These are phyloP conservation scores for Coronaproctus castanopsis DNA, from an alignment of 2,888 invertebrate species.

Conservation along the genomic window DNA sequence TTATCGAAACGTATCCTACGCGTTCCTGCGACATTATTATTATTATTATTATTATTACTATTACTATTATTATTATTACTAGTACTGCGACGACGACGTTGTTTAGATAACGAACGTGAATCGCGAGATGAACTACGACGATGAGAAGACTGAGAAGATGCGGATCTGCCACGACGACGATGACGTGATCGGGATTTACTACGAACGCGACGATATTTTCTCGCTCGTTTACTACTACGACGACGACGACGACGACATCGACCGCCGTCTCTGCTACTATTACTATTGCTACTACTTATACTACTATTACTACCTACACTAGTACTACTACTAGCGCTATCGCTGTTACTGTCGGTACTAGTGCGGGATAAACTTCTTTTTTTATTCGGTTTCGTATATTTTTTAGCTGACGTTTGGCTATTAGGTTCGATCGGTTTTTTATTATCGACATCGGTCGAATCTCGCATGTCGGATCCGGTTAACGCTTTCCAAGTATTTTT, in stretches of 20 bases:
- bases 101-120: constrained; percentile 2
- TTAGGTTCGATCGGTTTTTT: background rate
- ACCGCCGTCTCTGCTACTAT: background rate
- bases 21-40: constrained; percentile 10
- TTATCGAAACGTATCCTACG: constrained; percentile 15
- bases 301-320: background rate
- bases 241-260: background rate
- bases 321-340: background rate
- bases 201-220: too few relatives aligned
- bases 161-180: background rate
- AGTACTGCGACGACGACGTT: background rate
- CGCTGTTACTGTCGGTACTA: background rate
- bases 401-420: background rate
- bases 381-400: background rate
- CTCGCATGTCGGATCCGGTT: constrained; percentile 22
- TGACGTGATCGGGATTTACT: background rate
- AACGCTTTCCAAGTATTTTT: constrained; percentile 22
- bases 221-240: background rate
- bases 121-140: constrained; percentile 1
- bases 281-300: background rate
- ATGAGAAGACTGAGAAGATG: background rate
- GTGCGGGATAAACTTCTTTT: background rate
- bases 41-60: too few relatives aligned
- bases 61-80: background rate
- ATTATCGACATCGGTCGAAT: constrained; percentile 11